These are phyloP conservation scores for Anhinga anhinga DNA, from an alignment of 2,113 vertebrate species.

Conservation along the genomic window DNA sequence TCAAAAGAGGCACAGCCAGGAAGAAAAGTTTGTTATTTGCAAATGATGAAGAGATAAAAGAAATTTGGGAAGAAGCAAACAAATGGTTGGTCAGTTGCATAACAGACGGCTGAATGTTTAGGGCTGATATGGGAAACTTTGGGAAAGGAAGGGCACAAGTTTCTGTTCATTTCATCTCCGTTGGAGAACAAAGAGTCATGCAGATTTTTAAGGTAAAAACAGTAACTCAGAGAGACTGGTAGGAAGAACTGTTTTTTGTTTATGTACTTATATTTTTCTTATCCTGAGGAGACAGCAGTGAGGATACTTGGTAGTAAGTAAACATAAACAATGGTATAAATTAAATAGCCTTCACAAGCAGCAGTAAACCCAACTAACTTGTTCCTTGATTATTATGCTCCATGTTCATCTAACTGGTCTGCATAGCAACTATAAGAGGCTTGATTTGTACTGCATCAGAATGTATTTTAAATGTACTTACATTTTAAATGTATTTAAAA, in stretches of 20 bases:
- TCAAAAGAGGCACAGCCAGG: neutral
- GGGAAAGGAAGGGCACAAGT: neutral
- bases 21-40: neutral
- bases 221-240: neutral
- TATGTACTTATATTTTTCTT: neutral
- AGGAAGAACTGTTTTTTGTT: neutral
- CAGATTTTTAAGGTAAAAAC: neutral
- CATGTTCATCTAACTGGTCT: neutral
- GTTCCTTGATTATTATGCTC: neutral
- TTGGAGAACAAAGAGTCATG: neutral
- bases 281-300: neutral
- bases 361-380: neutral
- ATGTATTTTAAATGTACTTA: constrained; percentile 18
- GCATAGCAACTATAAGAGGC: neutral
- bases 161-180: neutral
- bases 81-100: neutral
- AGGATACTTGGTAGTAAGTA: neutral
- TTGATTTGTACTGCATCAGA: neutral
- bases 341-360: neutral
- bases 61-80: neutral
- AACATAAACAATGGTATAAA: neutral
- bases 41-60: neutral
- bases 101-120: neutral
- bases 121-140: neutral
- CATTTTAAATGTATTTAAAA: constrained; percentile 51